A percentile compares a stretch with the other conserved stretches of the same genome.
phyloP scores from a whole-genome alignment of 2,888 invertebrate species.

The Drosophila fulvimacula region DNA sequence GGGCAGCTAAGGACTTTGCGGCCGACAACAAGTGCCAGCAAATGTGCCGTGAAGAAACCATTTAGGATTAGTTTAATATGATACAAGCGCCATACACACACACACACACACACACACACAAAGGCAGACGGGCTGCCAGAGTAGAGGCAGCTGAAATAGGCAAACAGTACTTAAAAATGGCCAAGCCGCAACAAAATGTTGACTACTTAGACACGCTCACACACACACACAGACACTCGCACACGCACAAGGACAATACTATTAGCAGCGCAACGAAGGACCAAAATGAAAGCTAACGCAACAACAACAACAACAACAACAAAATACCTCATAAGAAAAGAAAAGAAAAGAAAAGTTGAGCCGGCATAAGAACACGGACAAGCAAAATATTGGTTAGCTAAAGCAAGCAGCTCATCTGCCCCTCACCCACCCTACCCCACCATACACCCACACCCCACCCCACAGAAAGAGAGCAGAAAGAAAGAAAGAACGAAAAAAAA shows the following conservation, averaged over 20 bases:
- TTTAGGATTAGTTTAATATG: constrained; percentile 84
- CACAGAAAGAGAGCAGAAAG: background rate
- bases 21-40: constrained; percentile 65
- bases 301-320: constrained; percentile 20
- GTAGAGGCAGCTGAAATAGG: constrained; percentile 73
- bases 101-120: background rate
- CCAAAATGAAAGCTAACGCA: constrained; percentile 21
- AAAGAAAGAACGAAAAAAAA: constrained; percentile 51
- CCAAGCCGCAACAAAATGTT: constrained; percentile 67
- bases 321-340: constrained; percentile 12
- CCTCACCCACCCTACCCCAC: background rate
- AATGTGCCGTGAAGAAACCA: constrained; percentile 83
- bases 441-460: background rate
- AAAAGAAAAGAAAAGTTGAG: constrained; percentile 48
- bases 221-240: constrained; percentile 15
- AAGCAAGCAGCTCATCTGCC: constrained; percentile 23
- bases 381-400: constrained; percentile 69
- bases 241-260: constrained; percentile 50
- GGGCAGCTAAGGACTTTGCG: constrained; percentile 15
- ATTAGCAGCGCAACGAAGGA: constrained; percentile 41
- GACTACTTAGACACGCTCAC: constrained; percentile 62
- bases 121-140: too few relatives aligned
- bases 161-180: constrained; percentile 81
- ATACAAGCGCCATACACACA: constrained; percentile 55
- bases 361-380: constrained; percentile 63